A percentile compares a stretch with the other conserved stretches of the same genome.
phyloP scores from a whole-genome alignment of 2,113 vertebrate genomes.

The Stictonetta naevosa region DNA sequence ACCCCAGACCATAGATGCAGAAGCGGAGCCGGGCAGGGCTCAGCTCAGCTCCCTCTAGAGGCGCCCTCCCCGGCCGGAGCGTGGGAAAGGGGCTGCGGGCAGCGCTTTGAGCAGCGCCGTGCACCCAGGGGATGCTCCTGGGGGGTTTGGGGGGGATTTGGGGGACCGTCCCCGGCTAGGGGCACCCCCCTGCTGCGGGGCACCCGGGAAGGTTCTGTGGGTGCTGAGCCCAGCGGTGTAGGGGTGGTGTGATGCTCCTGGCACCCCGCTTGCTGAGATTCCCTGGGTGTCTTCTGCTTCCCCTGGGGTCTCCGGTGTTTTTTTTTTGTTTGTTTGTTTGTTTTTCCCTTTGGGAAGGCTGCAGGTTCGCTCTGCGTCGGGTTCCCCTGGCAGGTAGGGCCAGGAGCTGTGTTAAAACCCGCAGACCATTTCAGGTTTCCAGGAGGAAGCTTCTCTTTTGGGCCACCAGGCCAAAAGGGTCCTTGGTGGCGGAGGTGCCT shows the following conservation, averaged over 20 bases:
- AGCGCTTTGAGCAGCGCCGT: neutral
- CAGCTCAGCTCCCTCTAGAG: conserved; percentile 67
- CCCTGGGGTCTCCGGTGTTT: neutral
- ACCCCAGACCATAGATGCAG: conserved; percentile 30
- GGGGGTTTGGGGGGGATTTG: neutral
- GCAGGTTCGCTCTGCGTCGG: rapidly evolving
- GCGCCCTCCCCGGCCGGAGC: neutral
- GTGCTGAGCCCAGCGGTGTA: neutral
- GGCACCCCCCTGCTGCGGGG: neutral
- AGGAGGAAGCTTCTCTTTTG: neutral
- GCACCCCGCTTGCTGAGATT: rapidly evolving
- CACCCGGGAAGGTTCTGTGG: neutral
- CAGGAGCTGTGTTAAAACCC: neutral
- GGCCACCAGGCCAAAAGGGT: neutral
- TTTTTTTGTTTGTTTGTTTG: no score
- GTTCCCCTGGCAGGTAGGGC: neutral
- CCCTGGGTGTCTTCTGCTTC: neutral
- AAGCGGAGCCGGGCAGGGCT: neutral
- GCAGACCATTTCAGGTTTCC: neutral
- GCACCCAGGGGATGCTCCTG: neutral
- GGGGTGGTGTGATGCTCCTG: rapidly evolving
- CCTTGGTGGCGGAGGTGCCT: neutral
- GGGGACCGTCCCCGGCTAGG: neutral
- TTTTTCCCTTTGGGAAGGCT: neutral
- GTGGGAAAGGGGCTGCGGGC: neutral